phyloP scores from a whole-genome alignment of 2,797 vertebrate species.

The Rhinoraja longicauda region DNA sequence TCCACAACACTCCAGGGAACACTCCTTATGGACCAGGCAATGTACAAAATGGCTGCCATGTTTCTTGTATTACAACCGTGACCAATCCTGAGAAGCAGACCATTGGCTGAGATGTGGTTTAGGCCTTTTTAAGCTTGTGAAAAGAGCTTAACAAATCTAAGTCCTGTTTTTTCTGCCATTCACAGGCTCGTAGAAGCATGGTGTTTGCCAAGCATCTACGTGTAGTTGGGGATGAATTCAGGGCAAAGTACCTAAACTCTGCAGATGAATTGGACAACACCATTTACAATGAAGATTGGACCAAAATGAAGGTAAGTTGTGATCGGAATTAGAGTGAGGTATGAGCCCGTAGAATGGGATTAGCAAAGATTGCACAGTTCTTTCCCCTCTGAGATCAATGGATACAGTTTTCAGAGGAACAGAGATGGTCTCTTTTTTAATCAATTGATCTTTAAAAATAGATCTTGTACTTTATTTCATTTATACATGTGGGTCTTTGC shows the following conservation, averaged over 20 bases:
- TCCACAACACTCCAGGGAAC: no score
- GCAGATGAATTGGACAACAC: slow-evolving; percentile 71
- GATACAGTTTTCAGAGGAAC: neutral
- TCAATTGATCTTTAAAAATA: neutral
- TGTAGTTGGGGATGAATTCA: slow-evolving; percentile 75
- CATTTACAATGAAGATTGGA: slow-evolving; percentile 82
- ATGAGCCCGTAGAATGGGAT: neutral
- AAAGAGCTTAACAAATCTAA: no score
- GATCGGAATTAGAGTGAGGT: neutral
- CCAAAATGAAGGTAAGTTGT: slow-evolving; percentile 70
- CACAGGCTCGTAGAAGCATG: slow-evolving; percentile 89
- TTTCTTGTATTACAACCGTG: neutral
- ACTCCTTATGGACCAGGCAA: neutral
- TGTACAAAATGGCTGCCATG: neutral
- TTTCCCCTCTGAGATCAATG: neutral
- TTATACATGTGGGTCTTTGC: neutral
- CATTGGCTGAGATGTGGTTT: neutral
- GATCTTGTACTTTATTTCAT: neutral
- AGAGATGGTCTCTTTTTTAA: neutral
- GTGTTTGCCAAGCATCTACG: slow-evolving; percentile 89
- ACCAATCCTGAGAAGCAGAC: neutral
- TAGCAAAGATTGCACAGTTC: neutral
- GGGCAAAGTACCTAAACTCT: slow-evolving; percentile 74
- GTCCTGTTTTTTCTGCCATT: neutral
- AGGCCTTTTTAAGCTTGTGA: neutral